Conservation (phyloP, 2,113 vertebrate species). For the Alexandromys fortis region DNA sequence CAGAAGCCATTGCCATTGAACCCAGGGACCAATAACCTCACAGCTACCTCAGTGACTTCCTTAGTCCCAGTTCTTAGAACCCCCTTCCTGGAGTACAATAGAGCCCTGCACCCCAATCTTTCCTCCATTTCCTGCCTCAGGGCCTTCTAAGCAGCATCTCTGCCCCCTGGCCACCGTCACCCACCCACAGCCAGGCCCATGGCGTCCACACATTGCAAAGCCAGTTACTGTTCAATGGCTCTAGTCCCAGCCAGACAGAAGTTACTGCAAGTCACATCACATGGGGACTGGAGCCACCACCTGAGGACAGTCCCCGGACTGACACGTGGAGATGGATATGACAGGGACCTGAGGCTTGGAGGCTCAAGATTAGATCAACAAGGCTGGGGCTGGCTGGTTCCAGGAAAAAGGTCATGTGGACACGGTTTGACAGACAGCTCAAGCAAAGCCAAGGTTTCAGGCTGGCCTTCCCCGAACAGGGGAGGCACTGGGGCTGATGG, state of each 20-base stretch:
- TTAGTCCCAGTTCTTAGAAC: not conserved
- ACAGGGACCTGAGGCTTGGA: constrained; percentile 67
- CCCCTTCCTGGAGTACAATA: not conserved
- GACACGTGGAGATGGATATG: constrained; percentile 72
- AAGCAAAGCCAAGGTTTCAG: not conserved
- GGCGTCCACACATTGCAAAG: constrained; percentile 67
- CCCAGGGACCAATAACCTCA: not conserved
- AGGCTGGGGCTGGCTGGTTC: constrained; percentile 61
- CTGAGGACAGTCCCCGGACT: constrained; percentile 61
- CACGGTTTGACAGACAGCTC: constrained; percentile 61
- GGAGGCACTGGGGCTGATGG: not conserved
- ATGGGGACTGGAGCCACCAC: not conserved
- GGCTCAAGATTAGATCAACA: constrained; percentile 76
- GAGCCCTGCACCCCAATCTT: no score
- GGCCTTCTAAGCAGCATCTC: not conserved
- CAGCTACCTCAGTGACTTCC: not conserved
- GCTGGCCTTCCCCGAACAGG: not conserved
- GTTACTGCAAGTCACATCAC: constrained; percentile 69
- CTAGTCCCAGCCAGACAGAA: constrained; percentile 73
- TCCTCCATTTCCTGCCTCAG: not conserved
- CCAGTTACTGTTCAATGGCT: constrained; percentile 71
- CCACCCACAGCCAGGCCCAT: constrained; percentile 6
- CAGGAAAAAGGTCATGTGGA: constrained; percentile 67
- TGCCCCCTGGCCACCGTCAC: not conserved
- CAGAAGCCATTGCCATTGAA: not conserved